Evolutionary conservation across 2,797 vertebrate genomes (phyloP), one percentile per base, ranked within the genome.

Genomic region (Triplophysa bombifrons): DNA sequence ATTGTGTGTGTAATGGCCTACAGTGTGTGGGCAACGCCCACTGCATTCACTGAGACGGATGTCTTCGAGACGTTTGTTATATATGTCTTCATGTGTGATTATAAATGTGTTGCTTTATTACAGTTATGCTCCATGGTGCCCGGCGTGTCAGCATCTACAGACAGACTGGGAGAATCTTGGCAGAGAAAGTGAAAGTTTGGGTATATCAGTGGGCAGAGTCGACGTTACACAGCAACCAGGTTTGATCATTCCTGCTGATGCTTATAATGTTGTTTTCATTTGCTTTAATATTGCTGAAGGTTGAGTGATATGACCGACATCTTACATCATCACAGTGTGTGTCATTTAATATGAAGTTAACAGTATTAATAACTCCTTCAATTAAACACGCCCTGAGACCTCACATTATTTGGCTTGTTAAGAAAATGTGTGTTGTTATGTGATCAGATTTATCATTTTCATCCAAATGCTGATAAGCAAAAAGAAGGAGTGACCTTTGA

Each of bases 161-260:
- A 72, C 83, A 0, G 93, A 92, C 0, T 96, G 95, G 95, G 94
- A 95, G 76, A 87, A 75, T 34, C 94, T 96, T 58, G 94, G 92
- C 3, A 90, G 87, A 85, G 89, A 91, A 41, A 90, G 94, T 0
- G 63, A 90, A 19, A 84, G 2, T 14, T 91, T 96, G n/a, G 89
- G 91, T 56, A 86, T 95, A 83, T 88, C 88, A 6, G 92, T 96
- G 69, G 94, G 92, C 3, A 95, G 95, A 63, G 92, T 96, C 60
- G 95, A 96, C 80, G 93, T 96, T 83, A 95, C 94, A 86, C 93
- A 94, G 83, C 94, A 96, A 14, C 94, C 95, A 94, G 95, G 95
- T 96, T 51, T 61, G 82, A 76, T 71, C 4, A 16, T 34, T 16
- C 46, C 1, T 61, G 72, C 61, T 56, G 9, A 4, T 13, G 12